Base-by-base conservation (phyloP, 2,113 vertebrate genomes). In the Esox niger region DNA sequence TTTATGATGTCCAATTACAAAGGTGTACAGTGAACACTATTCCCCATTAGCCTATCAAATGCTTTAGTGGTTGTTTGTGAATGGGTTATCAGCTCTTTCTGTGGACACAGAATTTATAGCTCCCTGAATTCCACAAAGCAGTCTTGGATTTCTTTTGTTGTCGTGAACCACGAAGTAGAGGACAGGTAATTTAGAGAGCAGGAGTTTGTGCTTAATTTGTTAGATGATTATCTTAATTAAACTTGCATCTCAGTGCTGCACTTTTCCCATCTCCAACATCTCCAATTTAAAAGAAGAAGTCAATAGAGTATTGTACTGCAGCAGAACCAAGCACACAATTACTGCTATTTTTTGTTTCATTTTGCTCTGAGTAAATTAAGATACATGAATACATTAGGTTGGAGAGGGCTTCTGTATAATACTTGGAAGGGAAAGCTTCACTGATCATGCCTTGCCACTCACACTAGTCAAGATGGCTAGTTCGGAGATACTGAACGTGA, bases 1-100 rank as follows among this genome's bases (percentile, higher is more conserved):
- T 98, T 95, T 95, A 98, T 94, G 91, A 91, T 83, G 87, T 77
- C 87, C 81, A 88, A 84, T 91, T 92, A 94, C 89, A 93, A 93
- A 87, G 87, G 86, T 66, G 84, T 83, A 81, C 86, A 78, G 84
- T 90, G 89, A 75, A 77, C 81, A 81, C 82, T 91, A 80, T 82
- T 91, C 93, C 89, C 93, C 93, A 95, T 96, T 94, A 91, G 94
- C 91, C 92, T 90, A 79, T 79, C 88, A 87, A 84, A 84, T 82
- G 87, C 90, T 93, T 89, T 89, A 88, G 88, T 90, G 90, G 90
- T 82, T 81, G 84, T 86, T 85, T 87, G 87, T 91, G 90, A 89
- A 88, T 82, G 77, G 89, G 90, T 83, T 83, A 91, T 86, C 72
- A 84, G 86, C 79, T 82, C 84, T 89, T 89, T 87, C 78, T 85